Evolutionary conservation across 2,888 invertebrate species (phyloP), one percentile per base, ranked within the genome.

Genomic region (Netelia virgata): DNA sequence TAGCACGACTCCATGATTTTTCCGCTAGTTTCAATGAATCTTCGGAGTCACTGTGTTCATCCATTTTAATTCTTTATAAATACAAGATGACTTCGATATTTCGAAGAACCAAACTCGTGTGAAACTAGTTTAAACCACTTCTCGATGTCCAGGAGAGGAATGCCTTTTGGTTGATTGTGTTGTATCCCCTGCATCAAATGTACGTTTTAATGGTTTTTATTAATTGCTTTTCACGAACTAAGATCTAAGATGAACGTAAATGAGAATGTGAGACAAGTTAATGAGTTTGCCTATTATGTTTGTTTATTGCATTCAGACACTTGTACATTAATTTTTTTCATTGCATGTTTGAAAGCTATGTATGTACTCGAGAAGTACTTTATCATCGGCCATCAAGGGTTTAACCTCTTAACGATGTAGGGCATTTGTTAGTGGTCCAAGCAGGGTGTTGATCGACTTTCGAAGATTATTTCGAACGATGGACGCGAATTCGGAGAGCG

Each of bases 1-100:
- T 86, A 11, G 90, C 72, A 55, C 90, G 90, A 83, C 87, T 86
- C 91, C 92, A 93, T n/a, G 88, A 88, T 89, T 90, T 92, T 10
- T 88, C 82, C 14, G 91, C 92, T 23, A 93, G 70, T 59, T 90
- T 78, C 41, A 92, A 79, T 3, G 90, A 85, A 59, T 92, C 90
- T 66, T 92, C 90, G 11, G 83, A 74, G 16, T 74, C 82, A 53
- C 83, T 82, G 61, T 57, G 16, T 82, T 88, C 84, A 61, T 89
- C 88, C 89, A 89, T 90, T 36, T 68, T 86, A 28, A 68, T 63
- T 20, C 55, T 73, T 63, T 63, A 41, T 53, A 14, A 10, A 8
- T 47, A 16, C n/a, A 55, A 43, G 70, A 64, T 72, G 28, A 20
- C 55, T n/a, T 18, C 8, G 43, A 63, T 53, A 16, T 10, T 63